Conservation (phyloP, 2,797 vertebrate species). For the Hoplostethus mediterraneus region DNA sequence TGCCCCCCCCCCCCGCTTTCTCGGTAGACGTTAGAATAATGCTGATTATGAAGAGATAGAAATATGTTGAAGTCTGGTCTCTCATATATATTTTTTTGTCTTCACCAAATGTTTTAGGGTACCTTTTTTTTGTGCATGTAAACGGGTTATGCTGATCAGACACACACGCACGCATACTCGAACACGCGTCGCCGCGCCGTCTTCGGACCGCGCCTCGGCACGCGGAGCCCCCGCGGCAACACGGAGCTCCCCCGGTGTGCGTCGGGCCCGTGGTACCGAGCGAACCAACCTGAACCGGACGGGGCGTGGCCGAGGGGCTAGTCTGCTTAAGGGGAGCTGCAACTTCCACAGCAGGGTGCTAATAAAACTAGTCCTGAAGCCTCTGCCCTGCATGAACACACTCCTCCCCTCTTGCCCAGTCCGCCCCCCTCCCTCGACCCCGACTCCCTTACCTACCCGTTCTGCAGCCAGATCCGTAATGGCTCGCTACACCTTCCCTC, state of each 20-base stretch:
- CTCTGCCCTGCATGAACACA: constrained; percentile 44
- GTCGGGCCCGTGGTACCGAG: constrained; percentile 21
- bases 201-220: constrained; percentile 18
- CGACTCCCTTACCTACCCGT: not conserved
- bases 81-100: constrained; percentile 75
- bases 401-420: constrained; percentile 17
- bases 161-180: constrained; percentile 38
- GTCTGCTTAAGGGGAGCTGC: constrained; percentile 88
- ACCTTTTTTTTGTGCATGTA: constrained; percentile 83
- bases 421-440: constrained; percentile 17
- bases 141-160: constrained; percentile 75
- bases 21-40: constrained; percentile 84
- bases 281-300: constrained; percentile 48
- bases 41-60: constrained; percentile 81
- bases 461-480: not conserved
- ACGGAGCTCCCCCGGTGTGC: constrained; percentile 22
- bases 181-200: not conserved
- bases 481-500: constrained; percentile 14
- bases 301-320: constrained; percentile 72
- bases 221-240: not conserved
- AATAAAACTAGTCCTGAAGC: constrained; percentile 83
- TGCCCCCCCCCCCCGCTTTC: constrained; percentile 60
- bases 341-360: constrained; percentile 89
- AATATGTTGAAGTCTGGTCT: constrained; percentile 79
- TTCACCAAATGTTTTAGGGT: constrained; percentile 81